Evolutionary conservation across 2,888 invertebrate genomes (phyloP).

Genomic region (Endomychus coccineus): DNA sequence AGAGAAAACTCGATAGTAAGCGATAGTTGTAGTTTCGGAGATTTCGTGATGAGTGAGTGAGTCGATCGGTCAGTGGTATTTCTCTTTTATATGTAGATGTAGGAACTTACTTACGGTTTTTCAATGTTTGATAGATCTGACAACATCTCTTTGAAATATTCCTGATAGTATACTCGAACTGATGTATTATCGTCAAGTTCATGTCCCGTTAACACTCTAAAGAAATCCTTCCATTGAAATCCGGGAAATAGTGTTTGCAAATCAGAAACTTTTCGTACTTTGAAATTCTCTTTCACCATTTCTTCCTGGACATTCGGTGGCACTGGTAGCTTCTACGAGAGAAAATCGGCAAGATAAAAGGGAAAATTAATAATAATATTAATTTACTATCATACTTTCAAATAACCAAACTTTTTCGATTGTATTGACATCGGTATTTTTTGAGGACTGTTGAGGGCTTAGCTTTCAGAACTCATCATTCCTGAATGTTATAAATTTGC

Average conservation of each 20-base stretch:
- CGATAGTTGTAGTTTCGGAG: too few relatives aligned
- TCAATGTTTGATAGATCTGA: not conserved
- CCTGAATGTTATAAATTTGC: constrained; percentile 4
- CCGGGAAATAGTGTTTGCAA: constrained; percentile 22
- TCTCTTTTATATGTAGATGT: too few relatives aligned
- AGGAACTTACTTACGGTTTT: constrained; percentile 7
- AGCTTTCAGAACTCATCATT: too few relatives aligned
- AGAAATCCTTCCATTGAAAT: constrained; percentile 27
- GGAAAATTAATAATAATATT: too few relatives aligned
- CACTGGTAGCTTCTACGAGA: constrained; percentile 19
- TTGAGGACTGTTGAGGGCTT: too few relatives aligned
- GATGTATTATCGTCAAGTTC: constrained; percentile 16
- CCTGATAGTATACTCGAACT: constrained; percentile 26
- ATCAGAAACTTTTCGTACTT: constrained; percentile 18
- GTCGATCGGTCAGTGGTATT: too few relatives aligned
- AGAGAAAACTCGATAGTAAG: too few relatives aligned
- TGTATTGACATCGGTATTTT: too few relatives aligned
- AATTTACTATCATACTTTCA: too few relatives aligned
- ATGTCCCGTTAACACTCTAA: constrained; percentile 22
- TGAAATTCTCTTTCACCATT: constrained; percentile 16
- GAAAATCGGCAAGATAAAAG: too few relatives aligned
- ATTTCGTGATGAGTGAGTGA: too few relatives aligned
- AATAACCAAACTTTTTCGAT: too few relatives aligned
- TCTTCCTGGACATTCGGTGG: constrained; percentile 15
- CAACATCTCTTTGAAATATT: constrained; percentile 19